phyloP scores from a whole-genome alignment of 2,888 invertebrate species.

The Stenichneumon culpator region DNA sequence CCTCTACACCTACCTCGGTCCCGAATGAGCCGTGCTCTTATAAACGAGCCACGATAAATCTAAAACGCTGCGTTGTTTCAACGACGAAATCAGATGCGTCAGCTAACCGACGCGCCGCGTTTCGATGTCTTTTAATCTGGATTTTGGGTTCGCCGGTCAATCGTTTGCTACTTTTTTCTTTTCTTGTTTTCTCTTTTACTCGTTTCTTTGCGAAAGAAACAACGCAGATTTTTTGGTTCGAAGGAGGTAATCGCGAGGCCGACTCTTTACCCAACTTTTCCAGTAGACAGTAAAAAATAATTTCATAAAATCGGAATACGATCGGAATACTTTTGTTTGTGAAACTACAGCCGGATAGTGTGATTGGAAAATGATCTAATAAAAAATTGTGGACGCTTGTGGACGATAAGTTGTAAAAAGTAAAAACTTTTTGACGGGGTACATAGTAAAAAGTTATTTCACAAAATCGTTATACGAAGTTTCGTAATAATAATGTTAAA shows the following conservation, averaged over 20 bases:
- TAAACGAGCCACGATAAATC: constrained; percentile 66
- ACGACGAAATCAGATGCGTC: constrained; percentile 15
- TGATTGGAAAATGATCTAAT: no score
- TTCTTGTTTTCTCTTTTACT: neutral
- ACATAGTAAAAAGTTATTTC: no score
- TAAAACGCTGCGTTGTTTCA: constrained; percentile 56
- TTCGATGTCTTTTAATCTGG: constrained; percentile 51
- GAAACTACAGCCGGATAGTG: no score
- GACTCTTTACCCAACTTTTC: constrained; percentile 16
- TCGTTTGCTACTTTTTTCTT: constrained; percentile 28
- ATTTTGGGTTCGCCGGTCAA: constrained; percentile 50
- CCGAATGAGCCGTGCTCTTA: constrained; percentile 64
- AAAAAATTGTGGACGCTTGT: no score
- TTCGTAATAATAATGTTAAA: no score
- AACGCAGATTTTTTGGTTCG: constrained; percentile 15
- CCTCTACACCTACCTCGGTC: constrained; percentile 60
- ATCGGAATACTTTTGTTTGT: no score
- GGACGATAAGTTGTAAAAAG: no score
- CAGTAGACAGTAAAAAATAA: neutral
- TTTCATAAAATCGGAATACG: no score
- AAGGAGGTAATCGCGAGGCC: constrained; percentile 8
- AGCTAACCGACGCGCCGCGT: constrained; percentile 25
- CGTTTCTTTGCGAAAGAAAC: constrained; percentile 9
- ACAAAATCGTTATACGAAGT: no score
- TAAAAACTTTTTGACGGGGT: no score